Evolutionary conservation across 2,113 vertebrate genomes (phyloP).

Genomic region (Chauna torquata): DNA sequence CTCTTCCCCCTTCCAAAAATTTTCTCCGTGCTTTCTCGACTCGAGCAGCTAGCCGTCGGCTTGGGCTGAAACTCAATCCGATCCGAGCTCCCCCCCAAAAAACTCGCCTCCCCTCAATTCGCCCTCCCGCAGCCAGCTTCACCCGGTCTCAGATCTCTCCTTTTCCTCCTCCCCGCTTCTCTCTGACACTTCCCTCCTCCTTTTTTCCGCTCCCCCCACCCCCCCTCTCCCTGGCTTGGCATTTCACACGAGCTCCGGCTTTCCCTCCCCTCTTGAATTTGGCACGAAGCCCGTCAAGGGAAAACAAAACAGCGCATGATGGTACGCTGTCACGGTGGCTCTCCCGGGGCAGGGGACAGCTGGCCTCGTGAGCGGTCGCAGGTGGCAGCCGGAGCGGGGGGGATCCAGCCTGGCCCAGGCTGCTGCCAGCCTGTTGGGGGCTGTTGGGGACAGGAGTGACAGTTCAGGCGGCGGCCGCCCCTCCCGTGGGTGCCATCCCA

Average conservation of each 20-base stretch:
- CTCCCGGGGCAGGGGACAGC: constrained; percentile 25
- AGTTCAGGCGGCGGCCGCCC: not conserved
- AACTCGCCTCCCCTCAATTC: not conserved
- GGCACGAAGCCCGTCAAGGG: not conserved
- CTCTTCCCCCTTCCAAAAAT: constrained; percentile 62
- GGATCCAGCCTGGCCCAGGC: not conserved
- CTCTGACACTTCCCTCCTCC: not conserved
- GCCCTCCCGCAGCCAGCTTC: constrained; percentile 3
- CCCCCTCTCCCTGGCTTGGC: constrained; percentile 32
- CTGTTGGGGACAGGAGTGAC: not conserved
- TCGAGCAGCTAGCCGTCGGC: constrained; percentile 69
- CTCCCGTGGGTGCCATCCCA: not conserved
- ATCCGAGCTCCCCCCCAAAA: constrained; percentile 8
- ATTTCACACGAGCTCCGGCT: constrained; percentile 37
- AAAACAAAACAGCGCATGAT: not conserved
- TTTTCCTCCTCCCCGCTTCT: not conserved
- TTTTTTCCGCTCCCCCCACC: not conserved
- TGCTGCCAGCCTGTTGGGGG: not conserved
- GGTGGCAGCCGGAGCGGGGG: not conserved
- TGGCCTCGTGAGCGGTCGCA: not conserved
- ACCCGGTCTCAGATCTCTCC: not conserved
- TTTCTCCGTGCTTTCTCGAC: constrained; percentile 72
- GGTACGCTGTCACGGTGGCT: constrained; percentile 38
- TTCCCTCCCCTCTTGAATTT: not conserved
- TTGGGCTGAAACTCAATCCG: constrained; percentile 48